A percentile compares a stretch with the other conserved stretches of the same genome.
Conservation (phyloP, 2,113 vertebrate genomes). For the Coturnix japonica region DNA sequence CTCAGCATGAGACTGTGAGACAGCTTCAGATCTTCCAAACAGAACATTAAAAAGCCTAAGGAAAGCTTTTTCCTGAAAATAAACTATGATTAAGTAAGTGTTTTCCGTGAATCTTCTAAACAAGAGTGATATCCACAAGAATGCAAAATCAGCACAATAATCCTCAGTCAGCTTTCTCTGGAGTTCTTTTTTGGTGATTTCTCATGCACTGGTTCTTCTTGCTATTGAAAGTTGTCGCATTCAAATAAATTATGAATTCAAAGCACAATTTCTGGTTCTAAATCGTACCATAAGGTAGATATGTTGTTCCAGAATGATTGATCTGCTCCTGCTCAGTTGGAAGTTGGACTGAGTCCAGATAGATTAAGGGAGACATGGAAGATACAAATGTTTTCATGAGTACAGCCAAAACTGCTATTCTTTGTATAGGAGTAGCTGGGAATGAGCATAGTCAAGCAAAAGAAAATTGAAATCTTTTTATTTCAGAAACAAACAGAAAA, state of each 20-base stretch:
- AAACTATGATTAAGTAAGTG: neutral
- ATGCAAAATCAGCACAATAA: neutral
- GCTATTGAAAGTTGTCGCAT: neutral
- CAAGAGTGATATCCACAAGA: neutral
- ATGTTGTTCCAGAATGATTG: neutral
- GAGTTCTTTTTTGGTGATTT: neutral
- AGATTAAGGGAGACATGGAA: neutral
- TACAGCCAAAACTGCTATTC: neutral
- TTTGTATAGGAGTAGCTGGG: neutral
- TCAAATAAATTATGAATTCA: neutral
- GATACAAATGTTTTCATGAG: neutral
- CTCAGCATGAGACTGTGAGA: neutral
- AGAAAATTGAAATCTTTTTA: neutral
- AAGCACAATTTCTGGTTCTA: neutral
- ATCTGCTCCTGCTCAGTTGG: neutral
- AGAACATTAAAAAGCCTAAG: neutral
- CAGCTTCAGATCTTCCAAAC: slow-evolving; percentile 33
- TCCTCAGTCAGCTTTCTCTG: neutral
- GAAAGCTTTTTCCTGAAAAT: neutral
- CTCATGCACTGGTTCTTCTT: neutral
- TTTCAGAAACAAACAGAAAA: neutral
- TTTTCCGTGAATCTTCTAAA: neutral
- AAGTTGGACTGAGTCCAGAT: neutral
- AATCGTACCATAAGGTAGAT: neutral
- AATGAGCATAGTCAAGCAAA: neutral